Evolutionary conservation across 2,113 vertebrate genomes (phyloP).

Genomic region (Syngnathus typhle): DNA sequence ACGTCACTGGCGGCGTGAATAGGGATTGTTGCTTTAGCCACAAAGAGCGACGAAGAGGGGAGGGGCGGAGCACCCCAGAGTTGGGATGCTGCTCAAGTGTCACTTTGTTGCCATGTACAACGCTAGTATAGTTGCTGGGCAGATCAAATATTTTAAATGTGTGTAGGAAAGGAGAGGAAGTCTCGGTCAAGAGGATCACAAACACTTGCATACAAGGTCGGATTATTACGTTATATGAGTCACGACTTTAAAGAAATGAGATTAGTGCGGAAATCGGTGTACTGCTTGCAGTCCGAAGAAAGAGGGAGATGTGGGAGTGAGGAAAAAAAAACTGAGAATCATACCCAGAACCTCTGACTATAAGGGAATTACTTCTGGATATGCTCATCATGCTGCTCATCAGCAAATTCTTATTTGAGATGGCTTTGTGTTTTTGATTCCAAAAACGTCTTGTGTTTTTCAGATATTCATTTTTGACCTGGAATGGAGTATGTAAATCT

Average conservation of each 20-base stretch:
- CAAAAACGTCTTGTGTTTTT: no score
- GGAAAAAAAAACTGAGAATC: neutral
- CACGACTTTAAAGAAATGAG: neutral
- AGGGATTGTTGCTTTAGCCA: constrained; percentile 28
- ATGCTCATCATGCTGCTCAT: neutral
- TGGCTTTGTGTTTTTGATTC: no score
- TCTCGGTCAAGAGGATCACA: neutral
- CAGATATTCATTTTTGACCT: no score
- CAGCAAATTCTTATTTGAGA: no score
- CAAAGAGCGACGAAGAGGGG: constrained; percentile 25
- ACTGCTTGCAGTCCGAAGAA: neutral
- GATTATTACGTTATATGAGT: neutral
- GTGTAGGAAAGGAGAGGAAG: neutral
- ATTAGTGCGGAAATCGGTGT: neutral
- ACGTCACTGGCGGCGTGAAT: constrained; percentile 47
- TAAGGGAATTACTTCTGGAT: no score
- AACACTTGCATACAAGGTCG: neutral
- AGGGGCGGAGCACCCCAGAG: neutral
- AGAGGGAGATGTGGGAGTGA: neutral
- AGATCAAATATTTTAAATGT: neutral
- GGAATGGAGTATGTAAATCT: no score
- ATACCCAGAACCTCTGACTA: no score
- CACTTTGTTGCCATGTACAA: constrained; percentile 39
- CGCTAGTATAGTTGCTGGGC: neutral
- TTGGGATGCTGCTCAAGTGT: constrained; percentile 22